Evolutionary conservation across 2,888 invertebrate genomes (phyloP), one percentile per base, ranked within the genome.

Genomic region (Leucania comma): DNA sequence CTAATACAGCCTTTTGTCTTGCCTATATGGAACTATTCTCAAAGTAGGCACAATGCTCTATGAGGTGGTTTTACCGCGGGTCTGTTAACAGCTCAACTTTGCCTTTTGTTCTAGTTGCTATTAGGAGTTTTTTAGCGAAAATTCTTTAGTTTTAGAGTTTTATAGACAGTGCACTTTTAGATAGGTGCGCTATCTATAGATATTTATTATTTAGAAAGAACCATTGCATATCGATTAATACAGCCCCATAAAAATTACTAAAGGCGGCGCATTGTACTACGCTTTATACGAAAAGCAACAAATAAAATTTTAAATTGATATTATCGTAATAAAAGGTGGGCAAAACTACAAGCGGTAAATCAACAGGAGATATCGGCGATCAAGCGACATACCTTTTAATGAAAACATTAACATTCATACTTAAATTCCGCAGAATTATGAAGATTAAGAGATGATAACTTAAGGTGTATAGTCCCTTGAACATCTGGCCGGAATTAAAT

Each of bases 1-100:
- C n/a, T n/a, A n/a, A 26, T 75, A 70, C 53, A 24, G 35, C 29
- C 48, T n/a, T 64, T 59, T 54, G 62, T 62, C 12, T 59, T 63
- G 17, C 60, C 60, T 68, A 56, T 68, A 81, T 64, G 54, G 42
- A 65, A 59, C 35, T 50, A 6, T 64, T 64, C 62, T 51, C 46
- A 32, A 58, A 64, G 48, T n/a, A 50, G 14, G 35, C 14, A 5
- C 51, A 6, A 48, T 3, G 12, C 46, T 32, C 38, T 29, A 29
- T 20, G 24, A 61, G 20, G 10, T 60, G 42, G 14, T 50, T 72
- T 61, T 42, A 65, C 54, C 56, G 62, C 35, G n/a, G 65, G 46
- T 56, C 65, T 73, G 65, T 53, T 61, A 48, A 26, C 32, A 60
- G 58, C 38, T 61, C 17, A 9, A 68, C 60, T 62, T 22, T 51